Evolutionary conservation across 2,113 vertebrate species (phyloP).

Genomic region (Alethe diademata): DNA sequence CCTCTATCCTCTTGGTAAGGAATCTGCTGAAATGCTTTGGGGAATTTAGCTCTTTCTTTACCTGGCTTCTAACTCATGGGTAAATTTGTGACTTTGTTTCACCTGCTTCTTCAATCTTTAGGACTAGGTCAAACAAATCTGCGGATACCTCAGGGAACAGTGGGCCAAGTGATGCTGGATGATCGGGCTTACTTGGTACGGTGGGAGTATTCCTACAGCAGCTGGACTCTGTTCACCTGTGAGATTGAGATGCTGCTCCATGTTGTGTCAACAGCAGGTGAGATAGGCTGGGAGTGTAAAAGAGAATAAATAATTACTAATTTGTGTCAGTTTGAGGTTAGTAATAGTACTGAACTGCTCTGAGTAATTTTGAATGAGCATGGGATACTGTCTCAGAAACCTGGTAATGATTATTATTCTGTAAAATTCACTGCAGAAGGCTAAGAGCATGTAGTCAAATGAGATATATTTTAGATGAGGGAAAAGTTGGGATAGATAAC

Average conservation of each 20-base stretch:
- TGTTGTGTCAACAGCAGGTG: conserved; percentile 96
- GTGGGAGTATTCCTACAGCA: conserved; percentile 95
- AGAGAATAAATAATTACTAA: background rate
- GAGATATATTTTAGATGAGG: background rate
- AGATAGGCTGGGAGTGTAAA: background rate
- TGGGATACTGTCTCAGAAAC: background rate
- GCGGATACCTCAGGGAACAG: conserved; percentile 90
- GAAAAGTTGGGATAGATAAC: background rate
- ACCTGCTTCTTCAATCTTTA: background rate
- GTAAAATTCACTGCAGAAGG: background rate
- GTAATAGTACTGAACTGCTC: background rate
- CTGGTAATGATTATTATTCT: background rate
- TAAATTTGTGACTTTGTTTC: background rate
- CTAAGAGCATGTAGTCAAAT: background rate
- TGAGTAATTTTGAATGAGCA: background rate
- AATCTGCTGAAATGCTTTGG: background rate
- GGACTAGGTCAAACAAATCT: conserved; percentile 90
- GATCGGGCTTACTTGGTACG: conserved; percentile 87
- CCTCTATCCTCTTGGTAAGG: conserved; percentile 91
- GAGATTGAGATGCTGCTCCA: conserved; percentile 98
- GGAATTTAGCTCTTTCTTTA: background rate
- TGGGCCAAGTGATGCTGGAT: conserved; percentile 88
- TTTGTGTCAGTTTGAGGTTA: background rate
- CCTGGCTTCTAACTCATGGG: background rate
- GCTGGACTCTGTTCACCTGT: conserved; percentile 96